Conservation (phyloP, 2,888 invertebrate genomes). For the Sycophila texana region DNA sequence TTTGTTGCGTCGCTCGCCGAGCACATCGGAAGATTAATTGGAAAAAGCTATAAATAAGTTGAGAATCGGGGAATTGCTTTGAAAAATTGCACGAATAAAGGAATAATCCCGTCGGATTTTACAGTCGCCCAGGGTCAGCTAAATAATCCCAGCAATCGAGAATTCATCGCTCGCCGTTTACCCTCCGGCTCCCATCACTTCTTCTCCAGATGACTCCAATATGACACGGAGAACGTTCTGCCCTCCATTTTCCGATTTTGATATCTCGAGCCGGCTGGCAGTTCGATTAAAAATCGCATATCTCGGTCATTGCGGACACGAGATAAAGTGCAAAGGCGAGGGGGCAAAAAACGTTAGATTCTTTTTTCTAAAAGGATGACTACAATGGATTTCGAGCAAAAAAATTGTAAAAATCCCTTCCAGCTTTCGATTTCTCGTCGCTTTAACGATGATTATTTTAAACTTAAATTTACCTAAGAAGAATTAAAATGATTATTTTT, state of each 20-base stretch:
- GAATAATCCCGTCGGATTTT: neutral
- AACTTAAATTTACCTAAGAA: too few relatives aligned
- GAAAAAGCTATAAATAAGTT: conserved; percentile 30
- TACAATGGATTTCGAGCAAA: neutral
- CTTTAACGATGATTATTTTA: too few relatives aligned
- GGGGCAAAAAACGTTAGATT: neutral
- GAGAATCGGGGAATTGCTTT: conserved; percentile 12
- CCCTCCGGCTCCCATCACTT: neutral
- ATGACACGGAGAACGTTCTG: neutral
- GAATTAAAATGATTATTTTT: too few relatives aligned
- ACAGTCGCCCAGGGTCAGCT: conserved; percentile 17
- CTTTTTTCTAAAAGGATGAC: neutral
- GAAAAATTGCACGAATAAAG: neutral
- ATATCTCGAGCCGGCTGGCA: conserved; percentile 24
- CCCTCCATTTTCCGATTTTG: conserved; percentile 1
- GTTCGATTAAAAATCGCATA: conserved; percentile 43
- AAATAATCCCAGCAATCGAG: neutral
- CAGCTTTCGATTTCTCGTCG: too few relatives aligned
- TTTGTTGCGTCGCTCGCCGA: conserved; percentile 14
- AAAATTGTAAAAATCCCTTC: neutral
- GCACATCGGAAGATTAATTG: conserved; percentile 9
- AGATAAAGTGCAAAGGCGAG: neutral
- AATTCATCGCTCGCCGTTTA: neutral
- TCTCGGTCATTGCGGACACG: conserved; percentile 1
- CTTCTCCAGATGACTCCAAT: neutral